Evolutionary conservation across 2,888 invertebrate species (phyloP), one percentile per base, ranked within the genome.

Genomic region (Capitulum mitella): DNA sequence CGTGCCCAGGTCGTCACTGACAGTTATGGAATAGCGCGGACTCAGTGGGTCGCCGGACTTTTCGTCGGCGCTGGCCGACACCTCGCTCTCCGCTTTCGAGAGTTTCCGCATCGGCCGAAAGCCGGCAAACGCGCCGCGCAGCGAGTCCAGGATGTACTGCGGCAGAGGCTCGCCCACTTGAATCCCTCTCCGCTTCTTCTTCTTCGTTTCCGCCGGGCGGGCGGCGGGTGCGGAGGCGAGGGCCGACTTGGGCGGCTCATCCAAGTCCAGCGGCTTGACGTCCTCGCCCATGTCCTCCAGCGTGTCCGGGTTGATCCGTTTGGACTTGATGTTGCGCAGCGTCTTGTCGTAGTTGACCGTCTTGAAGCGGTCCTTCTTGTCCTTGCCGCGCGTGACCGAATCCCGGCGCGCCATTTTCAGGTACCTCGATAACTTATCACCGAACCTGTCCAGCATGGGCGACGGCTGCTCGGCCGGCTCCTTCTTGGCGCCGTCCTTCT

Each of bases 331-430:
- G 82, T 94, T 93, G 43, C 94, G 87, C 80, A 94, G 87, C 84
- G 93, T 94, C 80, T 92, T 89, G 84, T 95, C 94, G 84, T 95
- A 95, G 85, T 95, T 95, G 34, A 95, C 93, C 0, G 94, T 90
- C 84, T 94, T 94, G 84, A 94, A 95, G 78, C 92, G 89, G 84
- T 93, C 94, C 3, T 89, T 90, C 84, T 92, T 92, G 82, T 92
- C 92, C 3, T 91, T 90, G 85, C 94, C 93, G 19, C 92, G 90
- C 83, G 79, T 76, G 29, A 93, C 93, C 84, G 83, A 83, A 75
- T 94, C 94, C 85, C 94, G 94, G 54, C 94, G 89, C 14, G 93
- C 94, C 94, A 94, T 94, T 79, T 93, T 88, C 78, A 94, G 86
- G 85, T 94, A 94, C 19, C 94, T 88, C 85, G 94, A 94, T 80